phyloP scores from a whole-genome alignment of 2,113 vertebrate species.

The Hassar affinis region DNA sequence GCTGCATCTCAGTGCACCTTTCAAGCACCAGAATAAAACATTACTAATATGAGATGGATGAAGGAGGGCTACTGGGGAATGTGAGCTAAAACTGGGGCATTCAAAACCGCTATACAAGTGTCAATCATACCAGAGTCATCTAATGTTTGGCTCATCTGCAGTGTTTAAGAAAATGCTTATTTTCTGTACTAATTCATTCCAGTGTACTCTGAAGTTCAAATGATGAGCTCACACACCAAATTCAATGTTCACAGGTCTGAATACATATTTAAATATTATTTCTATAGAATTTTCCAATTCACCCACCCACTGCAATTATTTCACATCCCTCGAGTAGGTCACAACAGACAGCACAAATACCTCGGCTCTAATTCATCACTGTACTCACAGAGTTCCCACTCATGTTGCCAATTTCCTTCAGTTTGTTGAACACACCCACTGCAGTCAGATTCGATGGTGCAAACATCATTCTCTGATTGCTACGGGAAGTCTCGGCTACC shows the following conservation, averaged over 20 bases:
- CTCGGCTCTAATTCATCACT: background rate
- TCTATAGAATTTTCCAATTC: background rate
- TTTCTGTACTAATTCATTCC: background rate
- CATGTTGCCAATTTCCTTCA: conserved; percentile 84
- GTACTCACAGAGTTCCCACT: conserved; percentile 78
- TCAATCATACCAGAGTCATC: background rate
- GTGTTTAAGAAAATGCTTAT: background rate
- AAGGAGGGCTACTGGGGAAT: no score
- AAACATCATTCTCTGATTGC: conserved; percentile 86
- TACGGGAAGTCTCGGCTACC: conserved; percentile 86
- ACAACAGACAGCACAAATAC: background rate
- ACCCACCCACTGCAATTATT: background rate
- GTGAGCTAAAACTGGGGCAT: no score
- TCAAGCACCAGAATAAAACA: background rate
- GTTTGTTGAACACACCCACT: conserved; percentile 78
- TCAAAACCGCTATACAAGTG: background rate
- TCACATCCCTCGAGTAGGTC: background rate
- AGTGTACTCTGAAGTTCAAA: background rate
- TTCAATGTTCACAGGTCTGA: background rate
- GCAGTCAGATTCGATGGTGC: conserved; percentile 78
- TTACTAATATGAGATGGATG: no score
- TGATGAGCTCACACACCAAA: background rate
- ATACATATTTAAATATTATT: background rate
- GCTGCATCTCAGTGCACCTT: background rate
- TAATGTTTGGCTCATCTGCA: background rate